phyloP scores from a whole-genome alignment of 2,113 vertebrate genomes.

The Cyanoliseus patagonus region DNA sequence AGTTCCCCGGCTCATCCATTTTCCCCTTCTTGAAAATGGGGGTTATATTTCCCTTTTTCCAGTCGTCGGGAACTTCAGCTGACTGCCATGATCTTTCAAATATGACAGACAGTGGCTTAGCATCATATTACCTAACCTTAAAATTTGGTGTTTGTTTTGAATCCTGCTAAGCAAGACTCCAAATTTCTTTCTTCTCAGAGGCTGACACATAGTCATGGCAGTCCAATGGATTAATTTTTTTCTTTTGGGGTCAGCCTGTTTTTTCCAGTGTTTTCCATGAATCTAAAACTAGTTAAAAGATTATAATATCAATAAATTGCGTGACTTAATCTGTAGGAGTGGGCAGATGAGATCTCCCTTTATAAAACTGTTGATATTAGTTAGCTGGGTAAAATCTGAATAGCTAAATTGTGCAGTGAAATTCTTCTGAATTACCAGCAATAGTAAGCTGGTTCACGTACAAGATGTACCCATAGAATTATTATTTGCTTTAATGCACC shows the following conservation, averaged over 20 bases:
- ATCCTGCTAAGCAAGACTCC: background rate
- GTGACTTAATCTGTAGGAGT: background rate
- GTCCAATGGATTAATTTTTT: background rate
- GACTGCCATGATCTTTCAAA: no score
- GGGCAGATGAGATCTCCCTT: background rate
- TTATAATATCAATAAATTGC: background rate
- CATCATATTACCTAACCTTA: background rate
- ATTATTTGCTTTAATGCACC: background rate
- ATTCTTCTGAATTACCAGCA: background rate
- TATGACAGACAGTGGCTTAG: no score
- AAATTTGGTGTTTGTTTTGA: background rate
- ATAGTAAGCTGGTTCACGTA: background rate
- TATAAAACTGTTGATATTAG: background rate
- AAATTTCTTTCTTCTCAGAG: background rate
- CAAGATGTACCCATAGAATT: background rate
- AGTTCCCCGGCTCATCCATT: no score
- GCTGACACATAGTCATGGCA: background rate
- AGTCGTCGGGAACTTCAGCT: no score
- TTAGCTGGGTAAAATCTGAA: conserved; percentile 3
- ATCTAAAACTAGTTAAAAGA: background rate
- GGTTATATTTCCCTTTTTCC: no score
- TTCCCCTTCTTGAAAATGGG: no score
- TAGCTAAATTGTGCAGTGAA: background rate
- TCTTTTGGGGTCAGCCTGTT: background rate
- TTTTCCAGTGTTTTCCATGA: background rate